These are phyloP conservation scores for Formica selysi DNA, from an alignment of 1,140 invertebrate species.

Conservation along the genomic window DNA sequence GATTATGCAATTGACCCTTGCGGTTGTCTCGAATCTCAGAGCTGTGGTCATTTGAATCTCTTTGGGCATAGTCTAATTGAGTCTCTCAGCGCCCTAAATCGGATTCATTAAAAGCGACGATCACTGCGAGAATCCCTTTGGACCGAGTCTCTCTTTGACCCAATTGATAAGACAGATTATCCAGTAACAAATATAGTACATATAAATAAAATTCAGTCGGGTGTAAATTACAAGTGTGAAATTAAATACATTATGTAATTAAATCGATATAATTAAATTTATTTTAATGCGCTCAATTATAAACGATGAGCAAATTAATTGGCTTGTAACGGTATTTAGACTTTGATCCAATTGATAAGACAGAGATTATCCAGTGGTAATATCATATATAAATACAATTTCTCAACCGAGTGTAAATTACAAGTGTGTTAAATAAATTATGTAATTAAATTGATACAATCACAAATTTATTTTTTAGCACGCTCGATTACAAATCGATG, in stretches of 20 bases:
- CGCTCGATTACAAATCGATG: background rate
- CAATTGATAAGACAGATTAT: conserved; percentile 25
- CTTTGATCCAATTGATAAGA: no score
- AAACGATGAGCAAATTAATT: background rate
- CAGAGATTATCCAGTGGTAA: no score
- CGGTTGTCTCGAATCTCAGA: conserved; percentile 46
- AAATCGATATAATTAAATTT: conserved; percentile 18
- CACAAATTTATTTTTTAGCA: conserved; percentile 27
- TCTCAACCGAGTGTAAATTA: no score
- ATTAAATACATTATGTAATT: conserved; percentile 27
- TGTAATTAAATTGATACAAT: background rate
- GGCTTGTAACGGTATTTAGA: background rate
- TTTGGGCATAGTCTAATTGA: conserved; percentile 51
- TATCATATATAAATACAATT: no score
- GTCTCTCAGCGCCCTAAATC: conserved; percentile 36
- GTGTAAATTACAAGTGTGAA: background rate
- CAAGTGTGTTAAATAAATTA: conserved; percentile 12
- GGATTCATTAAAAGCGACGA: conserved; percentile 51
- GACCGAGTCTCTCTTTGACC: background rate
- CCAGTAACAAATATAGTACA: background rate
- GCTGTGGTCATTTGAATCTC: conserved; percentile 40
- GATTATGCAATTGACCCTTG: conserved; percentile 63
- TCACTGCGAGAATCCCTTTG: conserved; percentile 19
- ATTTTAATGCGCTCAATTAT: background rate
- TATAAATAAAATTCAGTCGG: no score